phyloP scores from a whole-genome alignment of 2,797 vertebrate genomes.

The Denticeps clupeoides region DNA sequence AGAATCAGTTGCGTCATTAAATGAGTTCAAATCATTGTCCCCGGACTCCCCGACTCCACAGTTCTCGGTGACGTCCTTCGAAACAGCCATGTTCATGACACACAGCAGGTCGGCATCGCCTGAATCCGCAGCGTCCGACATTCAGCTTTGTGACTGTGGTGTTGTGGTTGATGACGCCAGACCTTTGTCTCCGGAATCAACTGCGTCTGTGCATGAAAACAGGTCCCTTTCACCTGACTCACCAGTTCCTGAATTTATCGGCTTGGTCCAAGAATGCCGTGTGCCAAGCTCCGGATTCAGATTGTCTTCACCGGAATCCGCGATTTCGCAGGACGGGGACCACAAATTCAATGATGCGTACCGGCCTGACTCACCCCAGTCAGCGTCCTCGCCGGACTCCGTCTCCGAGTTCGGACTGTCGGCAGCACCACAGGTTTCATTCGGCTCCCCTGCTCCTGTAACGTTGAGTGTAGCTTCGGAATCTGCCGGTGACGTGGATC shows the following conservation, averaged over 20 bases:
- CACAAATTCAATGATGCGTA: conserved; percentile 15
- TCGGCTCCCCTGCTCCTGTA: no score
- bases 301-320: conserved; percentile 32
- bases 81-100: not conserved
- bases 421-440: no score
- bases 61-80: conserved; percentile 4
- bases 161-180: no score
- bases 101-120: not conserved
- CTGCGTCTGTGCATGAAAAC: conserved; percentile 1
- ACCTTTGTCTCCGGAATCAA: conserved; percentile 5
- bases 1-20: conserved; percentile 22
- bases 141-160: no score
- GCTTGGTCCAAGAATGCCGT: no score
- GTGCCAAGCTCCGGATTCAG: conserved; percentile 3
- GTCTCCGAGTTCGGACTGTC: conserved; percentile 11
- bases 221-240: no score
- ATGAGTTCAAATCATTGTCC: conserved; percentile 7
- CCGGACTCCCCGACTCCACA: conserved; percentile 20
- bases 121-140: no score
- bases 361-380: conserved; percentile 14
- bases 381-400: conserved; percentile 18
- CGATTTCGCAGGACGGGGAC: conserved; percentile 20
- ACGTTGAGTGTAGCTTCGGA: no score
- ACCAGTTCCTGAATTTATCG: conserved; percentile 3
- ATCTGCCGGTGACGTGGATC: no score